Conservation (phyloP, 2,113 vertebrate genomes). For the Cephalopterus ornatus region DNA sequence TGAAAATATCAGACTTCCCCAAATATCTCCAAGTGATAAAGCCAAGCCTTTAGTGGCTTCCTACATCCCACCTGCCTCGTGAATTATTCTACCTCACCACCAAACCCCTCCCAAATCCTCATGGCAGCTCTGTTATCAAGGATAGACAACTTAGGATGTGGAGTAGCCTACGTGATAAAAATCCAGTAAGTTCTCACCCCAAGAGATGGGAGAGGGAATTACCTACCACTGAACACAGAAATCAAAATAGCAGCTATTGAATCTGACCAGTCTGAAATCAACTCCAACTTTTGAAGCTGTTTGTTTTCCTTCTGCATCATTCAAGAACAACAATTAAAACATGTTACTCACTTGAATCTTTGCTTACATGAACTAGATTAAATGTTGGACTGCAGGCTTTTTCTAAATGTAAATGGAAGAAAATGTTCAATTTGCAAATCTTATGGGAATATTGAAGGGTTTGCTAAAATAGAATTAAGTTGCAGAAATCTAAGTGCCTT, state of each 20-base stretch:
- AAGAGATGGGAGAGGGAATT: not conserved
- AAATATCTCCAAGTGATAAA: conserved; percentile 13
- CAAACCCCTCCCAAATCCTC: not conserved
- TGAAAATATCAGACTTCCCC: not conserved
- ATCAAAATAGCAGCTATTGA: not conserved
- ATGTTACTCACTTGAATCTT: not conserved
- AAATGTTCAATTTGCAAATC: not conserved
- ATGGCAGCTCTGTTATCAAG: not conserved
- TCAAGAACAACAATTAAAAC: not conserved
- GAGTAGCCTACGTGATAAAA: not conserved
- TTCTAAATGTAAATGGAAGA: not conserved
- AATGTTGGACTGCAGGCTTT: not conserved
- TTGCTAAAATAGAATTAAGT: not conserved
- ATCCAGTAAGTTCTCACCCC: not conserved
- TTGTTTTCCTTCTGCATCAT: not conserved
- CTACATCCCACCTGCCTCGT: conserved; percentile 14
- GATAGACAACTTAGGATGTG: not conserved
- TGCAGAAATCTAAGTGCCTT: not conserved
- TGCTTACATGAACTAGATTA: not conserved
- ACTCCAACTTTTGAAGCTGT: not conserved
- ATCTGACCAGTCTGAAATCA: not conserved
- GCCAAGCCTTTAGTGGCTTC: not conserved
- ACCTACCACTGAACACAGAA: not conserved
- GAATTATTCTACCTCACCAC: not conserved
- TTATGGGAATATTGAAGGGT: not conserved